These are phyloP conservation scores for Addax nasomaculatus DNA, from an alignment of 2,113 vertebrate species.

Conservation along the genomic window DNA sequence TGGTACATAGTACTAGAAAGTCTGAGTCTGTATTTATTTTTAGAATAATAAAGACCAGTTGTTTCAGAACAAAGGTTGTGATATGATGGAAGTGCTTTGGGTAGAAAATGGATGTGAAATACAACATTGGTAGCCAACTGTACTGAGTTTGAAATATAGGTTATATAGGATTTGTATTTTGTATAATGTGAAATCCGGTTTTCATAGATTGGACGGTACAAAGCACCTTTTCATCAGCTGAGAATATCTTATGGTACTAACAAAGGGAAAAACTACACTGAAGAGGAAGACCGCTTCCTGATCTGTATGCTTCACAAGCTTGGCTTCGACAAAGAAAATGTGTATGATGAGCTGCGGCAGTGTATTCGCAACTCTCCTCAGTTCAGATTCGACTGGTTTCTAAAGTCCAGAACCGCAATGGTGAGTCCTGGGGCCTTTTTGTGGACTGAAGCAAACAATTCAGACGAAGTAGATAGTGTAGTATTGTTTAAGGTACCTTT, in stretches of 20 bases:
- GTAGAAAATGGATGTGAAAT: not conserved
- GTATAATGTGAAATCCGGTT: slow-evolving; percentile 15
- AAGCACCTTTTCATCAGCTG: slow-evolving; percentile 98
- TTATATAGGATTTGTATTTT: not conserved
- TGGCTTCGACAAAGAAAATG: slow-evolving; percentile 98
- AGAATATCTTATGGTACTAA: slow-evolving; percentile 99
- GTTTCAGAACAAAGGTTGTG: not conserved
- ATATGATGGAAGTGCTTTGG: not conserved
- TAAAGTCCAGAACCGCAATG: slow-evolving; percentile 99
- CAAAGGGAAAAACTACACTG: slow-evolving; percentile 99
- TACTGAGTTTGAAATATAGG: not conserved
- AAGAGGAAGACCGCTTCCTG: slow-evolving; percentile 98
- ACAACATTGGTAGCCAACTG: not conserved
- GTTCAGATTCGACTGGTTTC: slow-evolving; percentile 99
- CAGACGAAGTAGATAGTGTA: not conserved
- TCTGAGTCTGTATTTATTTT: not conserved
- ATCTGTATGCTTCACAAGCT: slow-evolving; percentile 99
- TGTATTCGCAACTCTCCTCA: slow-evolving; percentile 98
- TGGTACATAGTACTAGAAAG: not conserved
- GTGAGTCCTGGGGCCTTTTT: slow-evolving; percentile 69
- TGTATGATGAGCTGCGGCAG: slow-evolving; percentile 97
- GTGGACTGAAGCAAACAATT: not conserved
- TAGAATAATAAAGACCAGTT: not conserved
- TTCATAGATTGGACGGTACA: slow-evolving; percentile 95
- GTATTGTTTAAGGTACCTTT: not conserved